Percentiles rank a stretch among this genome's conserved stretches.
phyloP scores from a whole-genome alignment of 2,888 invertebrate species.

The Drosophila mettleri region DNA sequence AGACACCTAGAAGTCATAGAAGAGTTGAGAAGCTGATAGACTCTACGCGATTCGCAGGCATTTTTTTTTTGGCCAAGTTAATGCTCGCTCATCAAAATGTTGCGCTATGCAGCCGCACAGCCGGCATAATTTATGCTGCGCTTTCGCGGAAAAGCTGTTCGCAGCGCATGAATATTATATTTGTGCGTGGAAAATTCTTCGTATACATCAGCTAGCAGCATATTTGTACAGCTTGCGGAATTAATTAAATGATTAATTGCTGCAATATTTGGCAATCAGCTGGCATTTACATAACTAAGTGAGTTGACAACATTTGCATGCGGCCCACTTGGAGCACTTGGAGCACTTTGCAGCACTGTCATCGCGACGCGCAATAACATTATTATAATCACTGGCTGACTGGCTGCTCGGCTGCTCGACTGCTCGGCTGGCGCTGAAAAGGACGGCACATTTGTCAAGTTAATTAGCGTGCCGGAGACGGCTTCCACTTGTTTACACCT shows the following conservation, averaged over 20 bases:
- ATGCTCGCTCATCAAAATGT: too few relatives aligned
- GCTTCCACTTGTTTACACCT: slow-evolving; percentile 68
- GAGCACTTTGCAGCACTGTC: slow-evolving; percentile 1
- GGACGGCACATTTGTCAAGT: slow-evolving; percentile 68
- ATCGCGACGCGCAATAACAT: not conserved
- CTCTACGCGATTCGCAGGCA: too few relatives aligned
- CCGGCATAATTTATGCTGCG: not conserved
- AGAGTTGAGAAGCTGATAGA: too few relatives aligned
- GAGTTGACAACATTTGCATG: slow-evolving; percentile 26
- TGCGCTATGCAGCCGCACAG: too few relatives aligned
- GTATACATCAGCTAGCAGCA: not conserved
- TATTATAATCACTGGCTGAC: slow-evolving; percentile 6
- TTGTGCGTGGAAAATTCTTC: not conserved
- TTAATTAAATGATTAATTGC: slow-evolving; percentile 36
- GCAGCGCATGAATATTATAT: not conserved
- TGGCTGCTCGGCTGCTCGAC: not conserved
- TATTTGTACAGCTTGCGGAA: not conserved
- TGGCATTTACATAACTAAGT: slow-evolving; percentile 23
- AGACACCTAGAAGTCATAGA: too few relatives aligned
- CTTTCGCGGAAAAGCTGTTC: slow-evolving; percentile 3
- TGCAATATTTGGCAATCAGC: slow-evolving; percentile 35
- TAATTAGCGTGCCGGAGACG: slow-evolving; percentile 60
- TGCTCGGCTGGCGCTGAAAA: slow-evolving; percentile 9
- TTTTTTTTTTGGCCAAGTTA: too few relatives aligned
- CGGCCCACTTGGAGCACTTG: too few relatives aligned